phyloP scores from a whole-genome alignment of 2,888 invertebrate species.

The Falcaria lacertinaria region DNA sequence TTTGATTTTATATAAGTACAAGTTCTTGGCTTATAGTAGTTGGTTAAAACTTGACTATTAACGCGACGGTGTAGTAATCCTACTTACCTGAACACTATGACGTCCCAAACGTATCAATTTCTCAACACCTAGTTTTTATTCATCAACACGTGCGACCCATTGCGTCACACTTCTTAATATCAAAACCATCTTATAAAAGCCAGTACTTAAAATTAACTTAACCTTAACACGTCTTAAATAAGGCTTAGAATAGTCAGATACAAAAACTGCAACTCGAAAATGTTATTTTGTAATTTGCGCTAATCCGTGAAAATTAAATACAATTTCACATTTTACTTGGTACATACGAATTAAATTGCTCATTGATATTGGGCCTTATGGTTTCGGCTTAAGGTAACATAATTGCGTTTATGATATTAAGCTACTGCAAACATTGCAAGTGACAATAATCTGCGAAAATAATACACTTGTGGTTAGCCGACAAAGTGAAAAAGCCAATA shows the following conservation, averaged over 20 bases:
- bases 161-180: neutral
- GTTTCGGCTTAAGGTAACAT: no score
- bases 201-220: neutral
- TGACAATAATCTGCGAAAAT: neutral
- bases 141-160: neutral
- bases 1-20: no score
- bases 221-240: neutral
- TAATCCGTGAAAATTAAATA: neutral
- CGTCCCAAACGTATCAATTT: neutral
- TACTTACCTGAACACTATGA: neutral
- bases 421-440: neutral
- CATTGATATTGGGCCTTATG: no score
- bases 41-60: no score
- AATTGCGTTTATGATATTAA: no score
- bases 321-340: no score
- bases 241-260: neutral
- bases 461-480: conserved; percentile 1
- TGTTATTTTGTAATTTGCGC: neutral
- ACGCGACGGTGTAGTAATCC: neutral
- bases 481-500: neutral
- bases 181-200: neutral
- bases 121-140: neutral
- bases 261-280: neutral
- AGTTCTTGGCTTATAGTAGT: no score
- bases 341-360: no score